phyloP scores from a whole-genome alignment of 2,888 invertebrate species.

The Phortica magna region DNA sequence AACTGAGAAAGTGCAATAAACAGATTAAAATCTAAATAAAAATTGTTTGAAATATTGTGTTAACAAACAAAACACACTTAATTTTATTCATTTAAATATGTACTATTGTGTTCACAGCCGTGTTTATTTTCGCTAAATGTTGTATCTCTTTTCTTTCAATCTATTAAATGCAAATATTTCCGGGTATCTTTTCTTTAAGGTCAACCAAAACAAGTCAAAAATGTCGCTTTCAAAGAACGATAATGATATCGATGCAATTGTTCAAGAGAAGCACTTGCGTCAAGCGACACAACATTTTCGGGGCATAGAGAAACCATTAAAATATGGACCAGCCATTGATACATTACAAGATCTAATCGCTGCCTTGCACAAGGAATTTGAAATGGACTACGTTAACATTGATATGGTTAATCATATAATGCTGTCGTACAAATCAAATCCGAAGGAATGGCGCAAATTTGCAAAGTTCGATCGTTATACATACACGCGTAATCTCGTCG shows the following conservation, averaged over 20 bases:
- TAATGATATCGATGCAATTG: conserved; percentile 66
- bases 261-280: conserved; percentile 75
- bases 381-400: conserved; percentile 89
- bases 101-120: too few relatives aligned
- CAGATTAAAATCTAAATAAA: too few relatives aligned
- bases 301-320: conserved; percentile 76
- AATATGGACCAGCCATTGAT: conserved; percentile 75
- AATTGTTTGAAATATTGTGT: too few relatives aligned
- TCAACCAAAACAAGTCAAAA: conserved; percentile 69
- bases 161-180: neutral
- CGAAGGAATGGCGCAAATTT: conserved; percentile 94
- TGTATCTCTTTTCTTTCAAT: conserved; percentile 11
- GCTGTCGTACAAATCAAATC: conserved; percentile 89
- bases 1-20: neutral
- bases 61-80: too few relatives aligned
- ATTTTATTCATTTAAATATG: too few relatives aligned
- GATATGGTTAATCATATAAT: conserved; percentile 91
- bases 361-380: conserved; percentile 88
- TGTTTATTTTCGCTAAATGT: neutral
- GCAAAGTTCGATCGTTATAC: conserved; percentile 95
- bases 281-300: conserved; percentile 75
- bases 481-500: conserved; percentile 97
- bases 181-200: conserved; percentile 50
- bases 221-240: conserved; percentile 74
- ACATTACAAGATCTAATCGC: conserved; percentile 82